phyloP scores from a whole-genome alignment of 1,140 invertebrate genomes.

The Zaprionus lachaisei region DNA sequence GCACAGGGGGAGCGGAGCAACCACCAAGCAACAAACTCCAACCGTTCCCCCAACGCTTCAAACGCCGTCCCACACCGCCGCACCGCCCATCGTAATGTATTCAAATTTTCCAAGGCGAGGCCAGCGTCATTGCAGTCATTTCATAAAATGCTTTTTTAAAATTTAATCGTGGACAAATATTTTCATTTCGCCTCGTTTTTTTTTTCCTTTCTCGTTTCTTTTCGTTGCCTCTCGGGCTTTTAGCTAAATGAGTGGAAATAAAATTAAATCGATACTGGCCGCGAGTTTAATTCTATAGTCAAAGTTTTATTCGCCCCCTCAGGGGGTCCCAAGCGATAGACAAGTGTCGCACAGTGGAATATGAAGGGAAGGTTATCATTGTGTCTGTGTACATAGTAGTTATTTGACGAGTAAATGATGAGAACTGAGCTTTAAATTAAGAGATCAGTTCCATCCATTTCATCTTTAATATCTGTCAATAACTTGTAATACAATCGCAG shows the following conservation, averaged over 20 bases:
- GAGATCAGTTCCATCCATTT: not conserved
- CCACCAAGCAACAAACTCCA: constrained; percentile 13
- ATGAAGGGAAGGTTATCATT: not conserved
- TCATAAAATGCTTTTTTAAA: constrained; percentile 80
- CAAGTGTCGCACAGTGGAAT: constrained; percentile 47
- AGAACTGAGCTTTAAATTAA: not conserved
- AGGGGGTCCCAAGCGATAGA: not conserved
- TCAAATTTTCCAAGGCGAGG: constrained; percentile 82
- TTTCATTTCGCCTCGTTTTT: constrained; percentile 64
- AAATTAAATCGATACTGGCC: constrained; percentile 84
- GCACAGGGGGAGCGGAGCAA: constrained; percentile 45
- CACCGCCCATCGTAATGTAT: constrained; percentile 67
- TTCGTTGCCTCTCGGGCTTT: constrained; percentile 57
- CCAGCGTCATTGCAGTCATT: constrained; percentile 80
- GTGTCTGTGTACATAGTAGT: not conserved
- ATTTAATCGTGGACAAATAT: constrained; percentile 84
- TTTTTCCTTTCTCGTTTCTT: constrained; percentile 28
- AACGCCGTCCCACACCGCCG: no score
- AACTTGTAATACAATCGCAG: not conserved
- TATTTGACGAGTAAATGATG: not conserved
- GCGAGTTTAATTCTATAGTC: constrained; percentile 63
- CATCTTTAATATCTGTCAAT: not conserved
- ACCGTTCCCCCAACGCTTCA: no score
- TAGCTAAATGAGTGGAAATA: constrained; percentile 84
- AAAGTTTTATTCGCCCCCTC: constrained; percentile 55